A percentile compares a stretch with the other conserved stretches of the same genome.
These are phyloP conservation scores for Aptenodytes forsteri DNA, from an alignment of 2,113 vertebrate species.

Conservation along the genomic window DNA sequence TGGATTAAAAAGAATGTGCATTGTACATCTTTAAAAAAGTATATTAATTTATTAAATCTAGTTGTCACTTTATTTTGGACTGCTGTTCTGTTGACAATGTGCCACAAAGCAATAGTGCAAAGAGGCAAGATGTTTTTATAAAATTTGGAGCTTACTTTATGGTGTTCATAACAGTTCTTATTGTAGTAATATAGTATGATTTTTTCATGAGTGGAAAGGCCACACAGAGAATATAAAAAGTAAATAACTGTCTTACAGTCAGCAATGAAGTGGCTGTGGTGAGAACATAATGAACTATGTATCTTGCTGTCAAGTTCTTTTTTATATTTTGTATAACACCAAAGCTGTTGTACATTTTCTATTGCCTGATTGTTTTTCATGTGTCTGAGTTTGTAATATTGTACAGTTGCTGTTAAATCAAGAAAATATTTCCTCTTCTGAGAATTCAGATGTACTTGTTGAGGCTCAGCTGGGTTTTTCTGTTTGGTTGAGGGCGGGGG, in stretches of 20 bases:
- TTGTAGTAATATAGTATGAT: slow-evolving; percentile 18
- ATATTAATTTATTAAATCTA: slow-evolving; percentile 99
- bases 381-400: slow-evolving; percentile 79
- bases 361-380: slow-evolving; percentile 76
- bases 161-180: slow-evolving; percentile 52
- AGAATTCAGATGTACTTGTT: slow-evolving; percentile 72
- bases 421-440: slow-evolving; percentile 74
- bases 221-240: slow-evolving; percentile 20
- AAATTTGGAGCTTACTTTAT: slow-evolving; percentile 29
- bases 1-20: slow-evolving; percentile 89
- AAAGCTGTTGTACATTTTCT: slow-evolving; percentile 84
- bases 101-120: slow-evolving; percentile 73
- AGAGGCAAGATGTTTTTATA: slow-evolving; percentile 60
- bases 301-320: slow-evolving; percentile 69
- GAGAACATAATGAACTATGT: slow-evolving; percentile 55
- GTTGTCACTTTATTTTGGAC: slow-evolving; percentile 90
- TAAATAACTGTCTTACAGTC: slow-evolving; percentile 34
- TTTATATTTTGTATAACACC: slow-evolving; percentile 78
- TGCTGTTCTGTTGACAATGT: slow-evolving; percentile 79
- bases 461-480: slow-evolving; percentile 56
- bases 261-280: slow-evolving; percentile 56
- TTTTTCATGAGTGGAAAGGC: slow-evolving; percentile 50
- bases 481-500: background rate
- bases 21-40: slow-evolving; percentile 95
- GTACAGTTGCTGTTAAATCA: slow-evolving; percentile 77